Percentiles rank a stretch among this genome's conserved stretches.
These are phyloP conservation scores for Alligator sinensis DNA, from an alignment of 2,113 vertebrate genomes.

Conservation along the genomic window DNA sequence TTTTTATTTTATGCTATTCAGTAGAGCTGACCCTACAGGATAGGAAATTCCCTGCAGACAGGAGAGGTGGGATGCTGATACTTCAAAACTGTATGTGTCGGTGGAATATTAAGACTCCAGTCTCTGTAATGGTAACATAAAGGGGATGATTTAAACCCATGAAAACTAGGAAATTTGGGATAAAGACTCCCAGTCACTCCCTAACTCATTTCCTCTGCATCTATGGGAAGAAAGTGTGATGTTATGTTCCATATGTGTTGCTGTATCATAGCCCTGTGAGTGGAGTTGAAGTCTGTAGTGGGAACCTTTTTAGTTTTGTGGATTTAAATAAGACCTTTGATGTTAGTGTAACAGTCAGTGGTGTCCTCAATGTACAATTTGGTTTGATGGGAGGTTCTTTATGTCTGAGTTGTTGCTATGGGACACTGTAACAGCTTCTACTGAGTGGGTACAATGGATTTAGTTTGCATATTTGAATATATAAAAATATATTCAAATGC, in stretches of 20 bases:
- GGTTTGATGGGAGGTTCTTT: constrained; percentile 49
- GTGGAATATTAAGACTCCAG: background rate
- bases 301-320: background rate
- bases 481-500: background rate
- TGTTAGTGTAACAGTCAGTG: background rate
- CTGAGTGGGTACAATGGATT: constrained; percentile 25
- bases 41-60: background rate
- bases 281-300: background rate
- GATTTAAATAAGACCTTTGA: constrained; percentile 45
- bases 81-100: background rate
- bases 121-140: background rate
- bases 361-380: constrained; percentile 15
- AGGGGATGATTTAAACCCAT: background rate
- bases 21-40: background rate
- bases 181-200: background rate
- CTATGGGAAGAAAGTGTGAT: background rate
- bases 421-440: constrained; percentile 43
- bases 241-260: constrained; percentile 20
- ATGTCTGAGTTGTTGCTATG: constrained; percentile 55
- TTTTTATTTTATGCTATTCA: constrained; percentile 17
- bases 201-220: constrained; percentile 9
- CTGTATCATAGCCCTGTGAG: background rate
- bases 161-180: constrained; percentile 13
- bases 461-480: constrained; percentile 46
- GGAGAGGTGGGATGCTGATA: background rate